Evolutionary conservation across 30 jellyfish, hydroid and myxozoan genomes (phyloP).

Genomic region (Rhopilema esculentum): DNA sequence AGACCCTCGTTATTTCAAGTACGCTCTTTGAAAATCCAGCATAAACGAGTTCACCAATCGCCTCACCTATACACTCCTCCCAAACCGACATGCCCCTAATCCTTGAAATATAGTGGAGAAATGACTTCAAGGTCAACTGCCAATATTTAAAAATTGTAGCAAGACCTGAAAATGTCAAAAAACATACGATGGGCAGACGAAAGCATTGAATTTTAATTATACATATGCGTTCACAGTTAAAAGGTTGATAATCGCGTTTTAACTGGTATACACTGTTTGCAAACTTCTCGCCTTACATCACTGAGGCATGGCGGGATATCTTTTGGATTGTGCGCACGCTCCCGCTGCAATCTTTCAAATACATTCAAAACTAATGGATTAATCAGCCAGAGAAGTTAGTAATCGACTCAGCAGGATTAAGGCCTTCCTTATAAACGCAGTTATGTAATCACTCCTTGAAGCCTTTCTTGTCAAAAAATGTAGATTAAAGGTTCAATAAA

Average conservation of each 20-base stretch:
- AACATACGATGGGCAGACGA: too few relatives aligned
- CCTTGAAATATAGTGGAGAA: too few relatives aligned
- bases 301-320: not conserved
- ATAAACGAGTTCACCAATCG: too few relatives aligned
- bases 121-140: too few relatives aligned
- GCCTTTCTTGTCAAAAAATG: not conserved
- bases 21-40: too few relatives aligned
- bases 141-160: too few relatives aligned
- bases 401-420: not conserved
- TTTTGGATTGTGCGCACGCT: not conserved
- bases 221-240: not conserved
- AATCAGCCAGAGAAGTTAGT: not conserved
- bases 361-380: conserved; percentile 26
- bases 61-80: too few relatives aligned
- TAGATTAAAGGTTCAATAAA: not conserved
- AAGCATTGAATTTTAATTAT: too few relatives aligned
- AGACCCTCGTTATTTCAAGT: too few relatives aligned
- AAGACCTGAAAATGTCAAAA: too few relatives aligned
- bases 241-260: not conserved
- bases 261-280: not conserved
- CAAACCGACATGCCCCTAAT: too few relatives aligned
- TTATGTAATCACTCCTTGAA: not conserved
- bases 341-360: conserved; percentile 21
- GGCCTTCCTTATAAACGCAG: conserved; percentile 11
- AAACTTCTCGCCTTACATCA: not conserved